Conservation (phyloP, 1,140 invertebrate species). For the Trichogramma pretiosum region DNA sequence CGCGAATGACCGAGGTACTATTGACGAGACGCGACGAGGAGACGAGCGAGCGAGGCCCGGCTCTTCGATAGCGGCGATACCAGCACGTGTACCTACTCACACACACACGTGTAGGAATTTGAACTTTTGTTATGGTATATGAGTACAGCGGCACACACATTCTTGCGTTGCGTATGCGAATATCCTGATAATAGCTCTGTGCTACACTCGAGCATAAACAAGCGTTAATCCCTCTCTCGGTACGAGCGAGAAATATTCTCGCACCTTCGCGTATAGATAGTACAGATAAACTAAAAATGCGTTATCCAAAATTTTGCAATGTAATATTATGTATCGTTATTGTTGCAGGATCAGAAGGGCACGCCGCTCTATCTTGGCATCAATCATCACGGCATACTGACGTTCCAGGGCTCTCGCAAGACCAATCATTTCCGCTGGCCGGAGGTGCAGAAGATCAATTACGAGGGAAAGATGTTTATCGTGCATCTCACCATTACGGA, state of each 20-base stretch:
- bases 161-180: no score
- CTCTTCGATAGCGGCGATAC: no score
- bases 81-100: no score
- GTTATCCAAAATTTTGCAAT: background rate
- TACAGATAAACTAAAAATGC: background rate
- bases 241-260: no score
- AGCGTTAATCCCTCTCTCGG: no score
- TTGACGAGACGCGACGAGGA: no score
- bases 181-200: background rate
- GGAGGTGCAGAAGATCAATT: slow-evolving; percentile 92
- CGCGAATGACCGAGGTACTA: no score
- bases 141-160: no score
- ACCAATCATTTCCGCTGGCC: slow-evolving; percentile 92
- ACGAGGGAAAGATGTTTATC: slow-evolving; percentile 97
- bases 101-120: no score
- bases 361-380: slow-evolving; percentile 89
- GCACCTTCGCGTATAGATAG: no score
- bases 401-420: slow-evolving; percentile 86
- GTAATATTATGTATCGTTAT: background rate
- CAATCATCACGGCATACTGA: slow-evolving; percentile 88
- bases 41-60: no score
- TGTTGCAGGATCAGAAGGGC: slow-evolving; percentile 72
- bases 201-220: background rate
- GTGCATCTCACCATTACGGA: slow-evolving; percentile 73
- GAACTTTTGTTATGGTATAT: no score